Evolutionary conservation across 2,797 vertebrate species (phyloP).

Genomic region (Lateolabrax maculatus): DNA sequence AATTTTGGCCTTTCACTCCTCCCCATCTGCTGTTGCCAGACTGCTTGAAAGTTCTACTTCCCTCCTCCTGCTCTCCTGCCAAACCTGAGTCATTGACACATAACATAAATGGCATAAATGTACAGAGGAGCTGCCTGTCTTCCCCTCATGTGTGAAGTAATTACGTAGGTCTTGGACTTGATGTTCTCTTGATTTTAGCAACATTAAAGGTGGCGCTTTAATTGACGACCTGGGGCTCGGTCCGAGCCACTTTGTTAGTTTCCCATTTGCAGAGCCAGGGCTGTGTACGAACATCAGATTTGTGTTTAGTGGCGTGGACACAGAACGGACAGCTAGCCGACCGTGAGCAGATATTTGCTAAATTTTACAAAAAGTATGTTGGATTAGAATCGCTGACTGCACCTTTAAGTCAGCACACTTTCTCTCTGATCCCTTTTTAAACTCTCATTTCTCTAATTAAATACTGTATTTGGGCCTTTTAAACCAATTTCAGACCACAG

Average conservation of each 20-base stretch:
- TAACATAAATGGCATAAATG: not conserved
- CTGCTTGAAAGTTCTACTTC: not conserved
- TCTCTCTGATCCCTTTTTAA: not conserved
- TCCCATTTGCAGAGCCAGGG: no score
- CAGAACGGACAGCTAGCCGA: no score
- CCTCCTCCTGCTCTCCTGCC: not conserved
- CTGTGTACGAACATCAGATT: no score
- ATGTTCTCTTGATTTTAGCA: slow-evolving; percentile 1
- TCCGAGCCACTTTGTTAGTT: no score
- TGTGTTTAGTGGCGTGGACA: no score
- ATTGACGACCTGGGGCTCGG: no score
- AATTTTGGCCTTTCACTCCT: not conserved
- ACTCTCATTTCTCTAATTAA: slow-evolving; percentile 2
- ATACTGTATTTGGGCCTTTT: not conserved
- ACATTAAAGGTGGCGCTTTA: no score
- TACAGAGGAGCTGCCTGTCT: not conserved
- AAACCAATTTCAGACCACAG: not conserved
- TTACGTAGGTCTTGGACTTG: not conserved
- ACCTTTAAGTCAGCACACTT: not conserved
- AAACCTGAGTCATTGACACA: slow-evolving; percentile 13
- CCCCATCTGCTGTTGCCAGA: slow-evolving; percentile 8
- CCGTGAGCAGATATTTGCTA: no score
- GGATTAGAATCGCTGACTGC: no score
- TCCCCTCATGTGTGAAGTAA: slow-evolving; percentile 1
- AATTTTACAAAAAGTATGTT: no score